Evolutionary conservation across 2,888 invertebrate genomes (phyloP).

Genomic region (Leptinotarsa haldemani): DNA sequence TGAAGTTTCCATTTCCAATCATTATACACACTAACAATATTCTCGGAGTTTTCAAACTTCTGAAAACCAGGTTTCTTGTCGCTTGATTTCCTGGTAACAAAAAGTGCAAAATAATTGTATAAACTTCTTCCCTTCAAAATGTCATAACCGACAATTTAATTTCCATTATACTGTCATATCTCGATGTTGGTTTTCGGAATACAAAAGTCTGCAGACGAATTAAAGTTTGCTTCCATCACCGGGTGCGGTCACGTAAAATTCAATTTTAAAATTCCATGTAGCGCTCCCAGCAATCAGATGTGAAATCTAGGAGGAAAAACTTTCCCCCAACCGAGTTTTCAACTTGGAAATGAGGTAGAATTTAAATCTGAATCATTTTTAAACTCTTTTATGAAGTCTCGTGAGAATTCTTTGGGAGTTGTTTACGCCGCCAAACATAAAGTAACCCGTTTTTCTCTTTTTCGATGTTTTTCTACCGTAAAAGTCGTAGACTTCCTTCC

Average conservation of each 20-base stretch:
- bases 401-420: conserved; percentile 21
- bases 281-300: conserved; percentile 36
- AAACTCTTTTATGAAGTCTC: conserved; percentile 35
- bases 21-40: no score
- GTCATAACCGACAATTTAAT: neutral
- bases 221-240: neutral
- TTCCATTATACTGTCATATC: neutral
- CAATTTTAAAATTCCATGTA: conserved; percentile 35
- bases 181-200: neutral
- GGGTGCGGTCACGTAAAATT: conserved; percentile 29
- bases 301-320: conserved; percentile 34
- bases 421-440: conserved; percentile 18
- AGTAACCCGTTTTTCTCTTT: conserved; percentile 21
- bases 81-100: neutral
- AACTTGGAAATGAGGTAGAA: conserved; percentile 30
- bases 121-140: neutral
- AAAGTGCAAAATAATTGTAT: neutral
- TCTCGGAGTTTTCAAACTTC: no score
- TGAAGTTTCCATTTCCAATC: no score
- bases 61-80: no score
- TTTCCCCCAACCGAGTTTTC: conserved; percentile 26
- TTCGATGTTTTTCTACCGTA: neutral
- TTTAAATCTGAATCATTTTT: conserved; percentile 39
- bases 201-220: conserved; percentile 4
- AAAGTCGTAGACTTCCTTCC: neutral